Evolutionary conservation across 1,140 invertebrate genomes (phyloP).

Genomic region (Ips nitidus): DNA sequence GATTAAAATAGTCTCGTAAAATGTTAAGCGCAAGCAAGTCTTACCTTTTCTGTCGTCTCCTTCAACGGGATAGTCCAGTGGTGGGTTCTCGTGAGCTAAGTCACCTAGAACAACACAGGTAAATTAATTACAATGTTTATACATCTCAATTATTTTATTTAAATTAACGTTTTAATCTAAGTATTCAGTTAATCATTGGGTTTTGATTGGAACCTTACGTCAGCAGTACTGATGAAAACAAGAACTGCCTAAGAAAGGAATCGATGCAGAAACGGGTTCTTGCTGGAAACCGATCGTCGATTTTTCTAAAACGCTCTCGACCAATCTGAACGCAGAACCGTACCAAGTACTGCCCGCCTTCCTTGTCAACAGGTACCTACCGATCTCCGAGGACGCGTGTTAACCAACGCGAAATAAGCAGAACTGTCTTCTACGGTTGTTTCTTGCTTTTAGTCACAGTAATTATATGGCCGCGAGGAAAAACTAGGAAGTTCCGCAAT

Average conservation of each 20-base stretch:
- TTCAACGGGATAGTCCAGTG: slow-evolving; percentile 16
- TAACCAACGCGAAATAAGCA: background rate
- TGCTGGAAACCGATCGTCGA: slow-evolving; percentile 22
- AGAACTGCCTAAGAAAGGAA: slow-evolving; percentile 11
- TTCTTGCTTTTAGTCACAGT: background rate
- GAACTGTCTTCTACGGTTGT: background rate
- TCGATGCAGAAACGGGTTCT: slow-evolving; percentile 28
- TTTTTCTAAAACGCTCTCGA: slow-evolving; percentile 19
- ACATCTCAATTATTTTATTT: background rate
- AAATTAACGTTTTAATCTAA: background rate
- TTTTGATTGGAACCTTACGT: background rate
- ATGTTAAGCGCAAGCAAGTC: background rate
- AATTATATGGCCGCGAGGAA: slow-evolving; percentile 10
- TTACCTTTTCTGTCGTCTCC: slow-evolving; percentile 24
- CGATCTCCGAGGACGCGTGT: slow-evolving; percentile 10
- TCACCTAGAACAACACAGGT: slow-evolving; percentile 19
- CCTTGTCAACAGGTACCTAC: slow-evolving; percentile 23
- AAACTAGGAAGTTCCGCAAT: slow-evolving; percentile 33
- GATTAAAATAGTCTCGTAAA: background rate
- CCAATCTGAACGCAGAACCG: slow-evolving; percentile 33
- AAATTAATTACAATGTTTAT: slow-evolving; percentile 1
- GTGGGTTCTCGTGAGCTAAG: slow-evolving; percentile 12
- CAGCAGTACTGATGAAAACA: background rate
- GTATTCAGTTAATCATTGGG: background rate
- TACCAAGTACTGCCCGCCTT: slow-evolving; percentile 25